Conservation (phyloP, 2,797 vertebrate species). For the Glossophaga mutica region DNA sequence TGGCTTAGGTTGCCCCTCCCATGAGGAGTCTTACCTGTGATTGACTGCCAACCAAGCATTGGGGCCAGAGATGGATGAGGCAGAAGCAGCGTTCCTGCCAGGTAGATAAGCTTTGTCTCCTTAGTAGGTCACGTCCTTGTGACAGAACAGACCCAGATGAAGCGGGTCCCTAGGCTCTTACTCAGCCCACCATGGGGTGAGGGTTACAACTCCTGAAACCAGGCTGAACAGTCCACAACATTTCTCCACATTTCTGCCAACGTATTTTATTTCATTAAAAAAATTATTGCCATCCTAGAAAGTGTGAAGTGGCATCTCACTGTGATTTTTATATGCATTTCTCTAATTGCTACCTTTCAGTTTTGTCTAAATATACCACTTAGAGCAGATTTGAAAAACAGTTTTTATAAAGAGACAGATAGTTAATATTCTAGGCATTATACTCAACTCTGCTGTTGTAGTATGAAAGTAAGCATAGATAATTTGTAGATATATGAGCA, state of each 20-base stretch:
- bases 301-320: neutral
- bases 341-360: neutral
- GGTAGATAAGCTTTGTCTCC: too few species aligned
- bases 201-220: too few species aligned
- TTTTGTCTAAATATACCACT: neutral
- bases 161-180: too few species aligned
- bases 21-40: too few species aligned
- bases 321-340: constrained; percentile 2
- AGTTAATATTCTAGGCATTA: neutral
- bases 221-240: too few species aligned
- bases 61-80: too few species aligned
- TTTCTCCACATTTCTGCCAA: neutral
- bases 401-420: neutral
- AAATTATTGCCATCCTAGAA: neutral
- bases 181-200: too few species aligned
- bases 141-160: too few species aligned
- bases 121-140: too few species aligned
- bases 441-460: neutral
- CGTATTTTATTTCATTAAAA: neutral
- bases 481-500: neutral
- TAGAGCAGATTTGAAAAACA: neutral
- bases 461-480: neutral
- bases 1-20: too few species aligned
- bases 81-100: too few species aligned
- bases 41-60: too few species aligned